Conservation (phyloP, 1,140 invertebrate genomes). For the Drosophila albomicans region DNA sequence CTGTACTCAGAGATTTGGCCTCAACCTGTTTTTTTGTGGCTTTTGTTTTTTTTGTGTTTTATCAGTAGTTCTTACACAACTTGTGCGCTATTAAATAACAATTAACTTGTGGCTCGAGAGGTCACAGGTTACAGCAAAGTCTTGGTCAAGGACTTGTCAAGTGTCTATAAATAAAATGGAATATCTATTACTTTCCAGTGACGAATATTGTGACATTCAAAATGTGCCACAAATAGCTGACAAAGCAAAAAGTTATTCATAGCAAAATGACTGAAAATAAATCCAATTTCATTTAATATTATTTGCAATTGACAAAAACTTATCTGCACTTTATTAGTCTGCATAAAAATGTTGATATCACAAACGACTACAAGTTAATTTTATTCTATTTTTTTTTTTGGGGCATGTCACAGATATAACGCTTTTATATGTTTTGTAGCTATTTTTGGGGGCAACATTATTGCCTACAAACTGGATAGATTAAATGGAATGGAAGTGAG, state of each 20-base stretch:
- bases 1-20: conserved; percentile 11
- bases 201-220: not conserved
- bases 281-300: not conserved
- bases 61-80: conserved; percentile 6
- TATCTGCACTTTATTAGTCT: conserved; percentile 3
- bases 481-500: conserved; percentile 2
- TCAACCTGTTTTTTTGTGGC: not conserved
- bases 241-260: not conserved
- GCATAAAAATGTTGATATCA: not conserved
- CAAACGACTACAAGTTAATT: not conserved
- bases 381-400: not conserved
- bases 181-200: not conserved
- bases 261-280: not conserved
- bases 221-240: not conserved
- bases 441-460: not conserved
- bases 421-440: not conserved
- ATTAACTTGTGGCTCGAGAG: conserved; percentile 57
- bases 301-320: not conserved
- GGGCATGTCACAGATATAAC: conserved; percentile 4
- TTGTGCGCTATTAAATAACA: conserved; percentile 60
- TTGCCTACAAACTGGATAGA: conserved; percentile 3
- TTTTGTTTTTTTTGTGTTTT: not conserved
- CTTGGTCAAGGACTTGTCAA: not conserved
- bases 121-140: not conserved
- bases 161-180: conserved; percentile 5